A percentile compares a stretch with the other conserved stretches of the same genome.
phyloP scores from a whole-genome alignment of 2,797 vertebrate species.

The Syngnathus acus region DNA sequence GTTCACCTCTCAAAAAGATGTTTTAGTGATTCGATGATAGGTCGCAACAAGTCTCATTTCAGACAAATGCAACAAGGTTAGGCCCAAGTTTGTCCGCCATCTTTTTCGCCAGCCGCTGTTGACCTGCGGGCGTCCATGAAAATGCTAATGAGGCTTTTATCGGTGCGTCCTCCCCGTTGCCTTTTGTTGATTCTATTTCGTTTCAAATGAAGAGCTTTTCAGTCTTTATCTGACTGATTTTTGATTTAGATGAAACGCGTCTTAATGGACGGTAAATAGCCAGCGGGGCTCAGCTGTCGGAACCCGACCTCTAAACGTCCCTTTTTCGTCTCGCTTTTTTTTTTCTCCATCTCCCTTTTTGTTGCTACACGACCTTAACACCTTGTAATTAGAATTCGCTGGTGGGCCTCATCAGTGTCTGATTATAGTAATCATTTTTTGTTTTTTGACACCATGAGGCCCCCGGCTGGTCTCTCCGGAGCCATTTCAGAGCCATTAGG shows the following conservation, averaged over 20 bases:
- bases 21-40: too few species aligned
- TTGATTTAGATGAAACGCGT: slow-evolving; percentile 2
- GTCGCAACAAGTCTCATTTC: too few species aligned
- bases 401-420: not conserved
- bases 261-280: not conserved
- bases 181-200: not conserved
- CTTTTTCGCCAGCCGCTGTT: not conserved
- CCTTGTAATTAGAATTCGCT: not conserved
- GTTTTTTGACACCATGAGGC: not conserved
- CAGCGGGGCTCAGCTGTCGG: not conserved
- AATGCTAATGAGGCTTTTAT: not conserved
- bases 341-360: not conserved
- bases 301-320: not conserved
- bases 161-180: not conserved
- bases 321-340: not conserved
- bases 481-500: not conserved
- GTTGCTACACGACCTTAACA: not conserved
- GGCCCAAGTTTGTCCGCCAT: too few species aligned
- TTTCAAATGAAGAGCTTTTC: not conserved
- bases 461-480: not conserved
- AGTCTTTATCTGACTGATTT: not conserved
- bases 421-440: not conserved
- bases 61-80: too few species aligned
- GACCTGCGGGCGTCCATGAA: not conserved
- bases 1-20: too few species aligned